phyloP scores from a whole-genome alignment of 2,888 invertebrate genomes.

The Spilarctia lutea region DNA sequence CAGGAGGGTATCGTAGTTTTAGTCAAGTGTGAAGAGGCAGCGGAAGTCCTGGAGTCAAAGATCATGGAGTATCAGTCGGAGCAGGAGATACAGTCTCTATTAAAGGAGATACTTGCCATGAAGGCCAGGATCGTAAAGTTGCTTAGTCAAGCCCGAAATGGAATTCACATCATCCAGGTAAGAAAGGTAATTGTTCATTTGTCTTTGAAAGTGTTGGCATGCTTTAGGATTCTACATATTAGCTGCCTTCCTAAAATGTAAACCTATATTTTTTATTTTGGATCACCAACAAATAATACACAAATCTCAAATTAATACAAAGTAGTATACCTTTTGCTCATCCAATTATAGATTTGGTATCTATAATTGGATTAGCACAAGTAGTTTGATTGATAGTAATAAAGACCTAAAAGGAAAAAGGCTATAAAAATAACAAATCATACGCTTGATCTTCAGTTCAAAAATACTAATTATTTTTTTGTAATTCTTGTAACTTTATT shows the following conservation, averaged over 20 bases:
- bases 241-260: neutral
- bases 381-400: no score
- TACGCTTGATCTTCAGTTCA: neutral
- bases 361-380: no score
- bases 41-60: conserved; percentile 88
- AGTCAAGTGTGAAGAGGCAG: conserved; percentile 89
- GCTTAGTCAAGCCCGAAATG: conserved; percentile 90
- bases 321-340: no score
- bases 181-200: conserved; percentile 69
- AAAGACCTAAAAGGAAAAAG: no score
- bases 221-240: neutral
- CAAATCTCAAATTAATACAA: no score
- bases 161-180: conserved; percentile 85
- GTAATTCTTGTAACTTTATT: neutral
- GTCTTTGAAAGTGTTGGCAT: conserved; percentile 13
- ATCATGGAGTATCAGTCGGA: conserved; percentile 89
- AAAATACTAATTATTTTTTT: neutral
- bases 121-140: conserved; percentile 89
- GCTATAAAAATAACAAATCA: neutral
- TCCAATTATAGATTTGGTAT: no score
- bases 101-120: conserved; percentile 86
- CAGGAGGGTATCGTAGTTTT: conserved; percentile 91
- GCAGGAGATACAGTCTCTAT: conserved; percentile 87
- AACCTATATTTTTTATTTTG: neutral
- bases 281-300: no score